These are phyloP conservation scores for Eupsittula cactorum DNA, from an alignment of 2,113 vertebrate species.

Conservation along the genomic window DNA sequence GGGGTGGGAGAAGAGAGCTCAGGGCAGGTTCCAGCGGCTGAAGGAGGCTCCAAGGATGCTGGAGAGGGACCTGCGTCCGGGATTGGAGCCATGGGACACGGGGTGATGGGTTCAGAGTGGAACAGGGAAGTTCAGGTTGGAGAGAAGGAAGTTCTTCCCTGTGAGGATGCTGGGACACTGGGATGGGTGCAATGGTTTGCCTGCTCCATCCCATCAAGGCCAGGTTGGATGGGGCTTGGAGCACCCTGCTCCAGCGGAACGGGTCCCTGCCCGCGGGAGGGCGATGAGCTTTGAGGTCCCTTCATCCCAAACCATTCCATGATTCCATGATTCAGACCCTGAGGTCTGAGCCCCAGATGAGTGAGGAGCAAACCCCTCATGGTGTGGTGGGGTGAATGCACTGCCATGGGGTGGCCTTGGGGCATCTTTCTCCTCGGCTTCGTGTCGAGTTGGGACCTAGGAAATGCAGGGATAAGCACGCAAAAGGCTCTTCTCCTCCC, in stretches of 20 bases:
- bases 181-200: not conserved
- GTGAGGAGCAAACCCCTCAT: rapidly evolving
- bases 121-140: not conserved
- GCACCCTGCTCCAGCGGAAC: not conserved
- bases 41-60: no score
- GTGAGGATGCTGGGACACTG: not conserved
- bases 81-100: not conserved
- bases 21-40: not conserved
- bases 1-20: not conserved
- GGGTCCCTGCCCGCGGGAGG: not conserved
- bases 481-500: not conserved
- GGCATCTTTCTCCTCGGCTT: rapidly evolving
- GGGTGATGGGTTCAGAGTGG: no score
- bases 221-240: not conserved
- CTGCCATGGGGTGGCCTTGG: not conserved
- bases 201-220: not conserved
- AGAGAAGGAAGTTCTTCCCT: not conserved
- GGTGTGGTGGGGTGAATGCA: rapidly evolving
- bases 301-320: not conserved
- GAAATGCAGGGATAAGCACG: not conserved
- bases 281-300: not conserved
- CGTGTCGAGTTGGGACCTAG: not conserved
- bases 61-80: not conserved
- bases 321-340: not conserved
- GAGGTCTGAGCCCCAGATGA: not conserved